Percentiles rank a stretch among this genome's conserved stretches.
Conservation (phyloP, 2,888 invertebrate species). For the Zhengitettix transpicula region DNA sequence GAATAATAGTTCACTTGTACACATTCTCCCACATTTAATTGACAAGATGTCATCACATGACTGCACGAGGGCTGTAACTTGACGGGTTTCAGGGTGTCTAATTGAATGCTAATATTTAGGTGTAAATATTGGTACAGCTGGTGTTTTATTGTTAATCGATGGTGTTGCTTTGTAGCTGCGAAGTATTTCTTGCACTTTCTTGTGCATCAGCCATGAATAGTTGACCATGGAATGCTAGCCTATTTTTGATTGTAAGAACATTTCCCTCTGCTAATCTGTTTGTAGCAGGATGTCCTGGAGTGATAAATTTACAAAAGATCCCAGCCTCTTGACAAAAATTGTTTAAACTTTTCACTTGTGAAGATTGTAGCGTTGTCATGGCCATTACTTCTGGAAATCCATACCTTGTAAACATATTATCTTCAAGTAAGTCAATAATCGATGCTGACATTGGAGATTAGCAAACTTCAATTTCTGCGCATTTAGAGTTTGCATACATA, state of each 20-base stretch:
- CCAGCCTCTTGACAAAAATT: constrained; percentile 12
- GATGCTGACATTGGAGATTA: too few relatives aligned
- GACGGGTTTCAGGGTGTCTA: background rate
- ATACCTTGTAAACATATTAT: too few relatives aligned
- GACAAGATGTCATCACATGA: too few relatives aligned
- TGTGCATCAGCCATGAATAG: background rate
- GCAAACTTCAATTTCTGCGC: too few relatives aligned
- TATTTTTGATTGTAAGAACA: constrained; percentile 9
- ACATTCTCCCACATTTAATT: too few relatives aligned
- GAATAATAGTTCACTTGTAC: too few relatives aligned
- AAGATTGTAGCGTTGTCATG: constrained; percentile 18
- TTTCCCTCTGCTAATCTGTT: constrained; percentile 13
- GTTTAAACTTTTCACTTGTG: constrained; percentile 12
- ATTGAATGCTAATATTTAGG: constrained; percentile 1
- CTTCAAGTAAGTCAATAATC: too few relatives aligned
- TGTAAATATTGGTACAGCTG: constrained; percentile 11
- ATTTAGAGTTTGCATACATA: too few relatives aligned
- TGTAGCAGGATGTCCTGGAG: constrained; percentile 11
- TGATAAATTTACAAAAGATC: constrained; percentile 13
- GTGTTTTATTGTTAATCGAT: constrained; percentile 7
- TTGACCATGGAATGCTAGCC: constrained; percentile 5
- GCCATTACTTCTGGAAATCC: constrained; percentile 11
- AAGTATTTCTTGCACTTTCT: constrained; percentile 1
- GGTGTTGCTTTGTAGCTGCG: constrained; percentile 12
- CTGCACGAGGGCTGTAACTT: too few relatives aligned